phyloP scores from a whole-genome alignment of 2,113 vertebrate species.

The Saguinus midas region DNA sequence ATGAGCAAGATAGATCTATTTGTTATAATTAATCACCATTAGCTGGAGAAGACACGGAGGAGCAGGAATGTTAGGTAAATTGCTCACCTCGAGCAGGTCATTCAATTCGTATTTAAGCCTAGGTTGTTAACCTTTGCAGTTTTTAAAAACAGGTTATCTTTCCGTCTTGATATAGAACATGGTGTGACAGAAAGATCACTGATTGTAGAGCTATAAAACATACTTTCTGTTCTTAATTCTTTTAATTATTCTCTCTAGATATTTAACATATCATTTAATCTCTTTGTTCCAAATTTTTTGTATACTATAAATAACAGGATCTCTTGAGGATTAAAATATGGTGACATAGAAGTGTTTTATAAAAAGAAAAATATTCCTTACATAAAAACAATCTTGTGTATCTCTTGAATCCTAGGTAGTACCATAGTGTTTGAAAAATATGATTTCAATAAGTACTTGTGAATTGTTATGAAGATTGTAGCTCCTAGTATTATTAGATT shows the following conservation, averaged over 20 bases:
- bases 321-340: background rate
- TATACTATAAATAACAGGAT: background rate
- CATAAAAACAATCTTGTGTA: background rate
- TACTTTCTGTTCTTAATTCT: constrained; percentile 3
- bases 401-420: background rate
- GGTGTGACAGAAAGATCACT: background rate
- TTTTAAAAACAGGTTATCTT: background rate
- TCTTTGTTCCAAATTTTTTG: background rate
- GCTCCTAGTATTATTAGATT: background rate
- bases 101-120: background rate
- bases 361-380: background rate
- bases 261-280: background rate
- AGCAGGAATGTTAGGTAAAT: background rate
- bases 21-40: background rate
- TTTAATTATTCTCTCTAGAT: background rate
- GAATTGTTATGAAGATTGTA: background rate
- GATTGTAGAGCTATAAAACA: background rate
- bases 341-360: background rate
- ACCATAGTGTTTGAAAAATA: background rate
- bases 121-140: accelerated
- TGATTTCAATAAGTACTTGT: background rate
- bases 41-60: background rate
- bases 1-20: background rate
- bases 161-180: background rate
- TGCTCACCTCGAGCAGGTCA: background rate